These are phyloP conservation scores for Coelogynopora nodosa DNA, from an alignment of 2,888 invertebrate species.

Conservation along the genomic window DNA sequence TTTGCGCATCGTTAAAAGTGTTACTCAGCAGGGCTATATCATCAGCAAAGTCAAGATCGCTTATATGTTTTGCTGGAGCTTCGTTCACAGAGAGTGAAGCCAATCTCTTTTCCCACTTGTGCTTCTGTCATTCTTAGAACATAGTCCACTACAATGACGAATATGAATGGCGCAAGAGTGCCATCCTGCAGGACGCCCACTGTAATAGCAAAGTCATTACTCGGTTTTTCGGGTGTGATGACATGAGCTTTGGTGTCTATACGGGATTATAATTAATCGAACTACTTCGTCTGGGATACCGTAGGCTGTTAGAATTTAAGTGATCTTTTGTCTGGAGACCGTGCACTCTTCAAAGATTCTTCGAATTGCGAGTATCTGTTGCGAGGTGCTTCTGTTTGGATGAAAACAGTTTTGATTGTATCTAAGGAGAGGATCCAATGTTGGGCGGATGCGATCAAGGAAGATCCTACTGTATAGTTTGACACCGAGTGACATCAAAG, in stretches of 20 bases:
- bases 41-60: constrained; percentile 18
- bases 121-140: constrained; percentile 19
- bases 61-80: constrained; percentile 11
- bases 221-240: constrained; percentile 14
- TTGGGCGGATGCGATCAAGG: constrained; percentile 21
- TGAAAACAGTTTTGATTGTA: neutral
- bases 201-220: constrained; percentile 28
- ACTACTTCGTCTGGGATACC: constrained; percentile 2
- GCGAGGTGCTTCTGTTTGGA: neutral
- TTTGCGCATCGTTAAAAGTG: neutral
- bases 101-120: constrained; percentile 14
- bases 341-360: constrained; percentile 17
- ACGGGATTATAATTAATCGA: constrained; percentile 21
- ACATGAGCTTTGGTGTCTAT: constrained; percentile 23
- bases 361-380: constrained; percentile 25
- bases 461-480: constrained; percentile 19
- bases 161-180: constrained; percentile 19
- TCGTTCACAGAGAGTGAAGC: constrained; percentile 14
- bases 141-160: constrained; percentile 3
- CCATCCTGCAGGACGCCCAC: neutral
- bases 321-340: constrained; percentile 25
- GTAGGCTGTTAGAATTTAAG: constrained; percentile 12
- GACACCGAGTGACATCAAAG: constrained; percentile 18
- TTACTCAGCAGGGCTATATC: neutral
- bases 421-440: constrained; percentile 1